Evolutionary conservation across 2,113 vertebrate genomes (phyloP), one percentile per base, ranked within the genome.

Genomic region (Gymnogyps californianus): DNA sequence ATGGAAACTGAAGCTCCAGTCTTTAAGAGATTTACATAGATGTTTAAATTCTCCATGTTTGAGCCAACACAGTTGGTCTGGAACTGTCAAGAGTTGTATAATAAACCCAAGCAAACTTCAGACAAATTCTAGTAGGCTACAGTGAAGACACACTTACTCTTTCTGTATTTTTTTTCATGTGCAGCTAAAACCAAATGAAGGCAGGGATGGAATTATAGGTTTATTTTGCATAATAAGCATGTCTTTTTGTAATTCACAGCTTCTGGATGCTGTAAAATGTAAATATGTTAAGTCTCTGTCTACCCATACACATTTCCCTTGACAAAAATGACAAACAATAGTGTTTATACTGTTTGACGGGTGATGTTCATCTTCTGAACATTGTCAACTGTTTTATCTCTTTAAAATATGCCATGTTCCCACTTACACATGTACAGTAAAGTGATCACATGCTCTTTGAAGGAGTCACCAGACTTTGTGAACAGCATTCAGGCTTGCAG

Each of bases 141-240:
- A 8, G 36, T 83, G 79, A 95, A 93, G 75, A 83, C 13, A 91
- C 24, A 72, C 10, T 76, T 87, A 51, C 10, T 84, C 26, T 40
- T 87, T 77, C 58, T 66, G 24, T 54, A 36, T 52, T 57, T 82
- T 67, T 76, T 88, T 90, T 70, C 31, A 94, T 86, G 29, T 84
- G 46, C 54, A 92, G 52, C 61, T 94, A 89, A 89, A 94, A 76
- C 25, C 5, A 95, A 84, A 44, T 86, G 80, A 94, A 90, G 77
- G 55, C 66, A 82, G n/a, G 25, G 51, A 91, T 84, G 29, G 90
- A 92, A 81, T 84, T 82, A 86, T 31, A 83, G n/a, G 12, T 58
- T 85, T 93, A 75, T 86, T 95, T 96, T 89, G 65, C 76, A 93
- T 94, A 94, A 64, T 83, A 97, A 94, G 54, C 42, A 67, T 38